Conservation (phyloP, 2,888 invertebrate species). For the Rosalia funebris region DNA sequence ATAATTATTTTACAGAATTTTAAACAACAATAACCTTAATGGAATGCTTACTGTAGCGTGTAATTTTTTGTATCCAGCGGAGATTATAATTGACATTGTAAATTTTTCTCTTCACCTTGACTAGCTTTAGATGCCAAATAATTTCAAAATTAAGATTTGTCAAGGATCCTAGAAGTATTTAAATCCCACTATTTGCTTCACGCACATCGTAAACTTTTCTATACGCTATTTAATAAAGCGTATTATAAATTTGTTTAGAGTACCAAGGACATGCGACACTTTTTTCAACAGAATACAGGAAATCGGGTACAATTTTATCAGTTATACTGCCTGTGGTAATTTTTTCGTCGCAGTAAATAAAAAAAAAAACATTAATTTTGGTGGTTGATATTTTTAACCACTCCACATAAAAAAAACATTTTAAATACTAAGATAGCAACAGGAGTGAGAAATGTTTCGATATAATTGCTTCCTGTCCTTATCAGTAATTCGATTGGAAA, state of each 20-base stretch:
- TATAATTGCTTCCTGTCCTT: background rate
- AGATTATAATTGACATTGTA: conserved; percentile 11
- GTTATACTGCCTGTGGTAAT: background rate
- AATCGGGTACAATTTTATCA: conserved; percentile 6
- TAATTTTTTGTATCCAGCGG: background rate
- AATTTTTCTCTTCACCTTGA: conserved; percentile 19
- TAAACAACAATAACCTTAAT: conserved; percentile 22
- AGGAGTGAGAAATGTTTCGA: background rate
- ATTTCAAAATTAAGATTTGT: conserved; percentile 7
- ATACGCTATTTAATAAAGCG: conserved; percentile 4
- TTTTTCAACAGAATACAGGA: conserved; percentile 13
- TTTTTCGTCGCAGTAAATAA: too few species aligned
- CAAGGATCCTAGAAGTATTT: conserved; percentile 10
- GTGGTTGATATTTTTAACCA: background rate
- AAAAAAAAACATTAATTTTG: too few species aligned
- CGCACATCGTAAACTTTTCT: conserved; percentile 5
- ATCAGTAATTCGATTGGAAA: background rate
- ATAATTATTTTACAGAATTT: conserved; percentile 24
- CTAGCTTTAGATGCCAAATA: conserved; percentile 6
- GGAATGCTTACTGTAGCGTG: conserved; percentile 26
- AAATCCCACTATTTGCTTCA: conserved; percentile 5
- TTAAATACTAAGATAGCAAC: too few species aligned
- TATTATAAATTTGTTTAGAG: conserved; percentile 5
- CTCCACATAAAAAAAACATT: too few species aligned
- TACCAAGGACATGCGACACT: conserved; percentile 8